A percentile compares a stretch with the other conserved stretches of the same genome.
Conservation (phyloP, 53 echinoderm and acorn worm genomes). For the Astropecten irregularis region DNA sequence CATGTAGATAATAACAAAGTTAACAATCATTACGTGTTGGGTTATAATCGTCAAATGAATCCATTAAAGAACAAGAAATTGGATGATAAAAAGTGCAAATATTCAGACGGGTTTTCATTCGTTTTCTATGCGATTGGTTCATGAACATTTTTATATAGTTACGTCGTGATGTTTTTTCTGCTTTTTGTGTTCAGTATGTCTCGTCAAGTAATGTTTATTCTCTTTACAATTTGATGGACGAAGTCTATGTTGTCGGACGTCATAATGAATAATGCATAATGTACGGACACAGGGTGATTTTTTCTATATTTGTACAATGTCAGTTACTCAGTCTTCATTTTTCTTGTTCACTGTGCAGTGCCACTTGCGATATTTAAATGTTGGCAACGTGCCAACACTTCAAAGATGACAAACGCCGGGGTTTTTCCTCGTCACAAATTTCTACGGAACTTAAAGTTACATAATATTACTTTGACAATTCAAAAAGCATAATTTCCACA, state of each 20-base stretch:
- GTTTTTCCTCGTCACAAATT: too few relatives aligned
- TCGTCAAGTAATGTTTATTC: too few relatives aligned
- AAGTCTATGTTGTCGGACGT: neutral
- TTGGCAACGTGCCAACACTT: too few relatives aligned
- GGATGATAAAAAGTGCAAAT: conserved; percentile 49
- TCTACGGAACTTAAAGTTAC: too few relatives aligned
- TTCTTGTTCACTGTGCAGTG: too few relatives aligned
- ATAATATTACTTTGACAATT: too few relatives aligned
- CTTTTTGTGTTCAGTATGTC: too few relatives aligned
- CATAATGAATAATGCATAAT: conserved; percentile 13
- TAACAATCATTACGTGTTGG: conserved; percentile 43
- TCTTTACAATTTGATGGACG: neutral
- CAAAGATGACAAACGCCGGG: too few relatives aligned
- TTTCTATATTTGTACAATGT: conserved; percentile 18
- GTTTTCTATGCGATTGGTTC: conserved; percentile 6
- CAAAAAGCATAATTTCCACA: too few relatives aligned
- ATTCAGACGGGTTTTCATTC: conserved; percentile 33
- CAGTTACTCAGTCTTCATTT: neutral
- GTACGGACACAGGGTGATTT: conserved; percentile 33
- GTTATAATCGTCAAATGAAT: conserved; percentile 55
- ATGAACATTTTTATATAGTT: too few relatives aligned
- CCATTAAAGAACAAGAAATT: conserved; percentile 29
- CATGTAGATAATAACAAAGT: conserved; percentile 51
- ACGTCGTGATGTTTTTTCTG: too few relatives aligned
- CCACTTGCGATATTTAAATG: too few relatives aligned